These are phyloP conservation scores for Cepaea hortensis DNA, from an alignment of 2,888 invertebrate species.

Conservation along the genomic window DNA sequence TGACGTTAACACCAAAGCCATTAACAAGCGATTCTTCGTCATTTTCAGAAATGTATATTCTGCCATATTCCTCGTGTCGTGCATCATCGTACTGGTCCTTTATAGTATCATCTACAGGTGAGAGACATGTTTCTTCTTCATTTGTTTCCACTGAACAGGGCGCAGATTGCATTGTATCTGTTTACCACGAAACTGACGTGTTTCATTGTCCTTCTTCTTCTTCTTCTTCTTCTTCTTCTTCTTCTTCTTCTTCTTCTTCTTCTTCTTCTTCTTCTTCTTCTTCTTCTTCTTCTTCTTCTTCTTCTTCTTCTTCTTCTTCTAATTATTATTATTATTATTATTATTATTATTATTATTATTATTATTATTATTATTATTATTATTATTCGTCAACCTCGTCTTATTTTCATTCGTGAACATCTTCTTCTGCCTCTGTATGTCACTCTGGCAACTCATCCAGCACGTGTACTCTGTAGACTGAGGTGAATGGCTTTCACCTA, in stretches of 20 bases:
- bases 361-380: too few species aligned
- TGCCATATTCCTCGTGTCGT: constrained; percentile 69
- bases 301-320: too few species aligned
- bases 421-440: too few species aligned
- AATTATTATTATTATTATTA: too few species aligned
- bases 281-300: too few species aligned
- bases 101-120: constrained; percentile 71
- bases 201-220: not conserved
- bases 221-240: not conserved
- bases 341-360: too few species aligned
- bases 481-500: too few species aligned
- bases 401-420: too few species aligned
- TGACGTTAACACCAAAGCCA: constrained; percentile 32
- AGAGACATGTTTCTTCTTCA: not conserved
- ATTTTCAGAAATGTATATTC: constrained; percentile 70
- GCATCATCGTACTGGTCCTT: constrained; percentile 73
- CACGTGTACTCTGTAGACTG: too few species aligned
- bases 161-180: not conserved
- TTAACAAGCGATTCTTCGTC: constrained; percentile 57
- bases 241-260: not conserved
- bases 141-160: not conserved
- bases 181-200: not conserved
- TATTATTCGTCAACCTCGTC: too few species aligned
- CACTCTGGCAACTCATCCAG: too few species aligned
- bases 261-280: too few species aligned